phyloP scores from a whole-genome alignment of 2,888 invertebrate genomes.

The Spodoptera picta region DNA sequence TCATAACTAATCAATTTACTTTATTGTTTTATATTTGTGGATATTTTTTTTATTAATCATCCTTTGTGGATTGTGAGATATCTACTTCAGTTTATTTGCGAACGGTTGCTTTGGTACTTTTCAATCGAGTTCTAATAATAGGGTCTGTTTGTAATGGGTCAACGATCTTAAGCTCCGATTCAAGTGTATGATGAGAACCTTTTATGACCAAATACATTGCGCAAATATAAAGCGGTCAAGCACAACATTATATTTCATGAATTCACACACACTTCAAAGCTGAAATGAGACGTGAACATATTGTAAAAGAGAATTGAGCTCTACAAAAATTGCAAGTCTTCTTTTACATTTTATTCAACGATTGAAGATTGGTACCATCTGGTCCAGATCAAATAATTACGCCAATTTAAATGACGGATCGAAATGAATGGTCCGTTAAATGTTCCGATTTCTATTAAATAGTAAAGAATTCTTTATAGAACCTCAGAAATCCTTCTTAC shows the following conservation, averaged over 20 bases:
- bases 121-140: too few species aligned
- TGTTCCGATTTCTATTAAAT: slow-evolving; percentile 71
- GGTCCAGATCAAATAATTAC: slow-evolving; percentile 56
- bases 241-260: background rate
- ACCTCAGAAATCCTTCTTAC: slow-evolving; percentile 80
- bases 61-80: background rate
- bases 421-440: slow-evolving; percentile 55
- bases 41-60: background rate
- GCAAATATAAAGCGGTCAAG: background rate
- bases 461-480: slow-evolving; percentile 73
- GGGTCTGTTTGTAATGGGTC: too few species aligned
- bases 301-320: background rate
- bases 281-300: background rate
- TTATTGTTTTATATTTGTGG: slow-evolving; percentile 13
- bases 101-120: background rate
- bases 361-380: slow-evolving; percentile 45
- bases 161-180: too few species aligned
- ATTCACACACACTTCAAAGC: background rate
- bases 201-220: too few species aligned
- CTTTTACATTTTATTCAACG: slow-evolving; percentile 16
- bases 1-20: slow-evolving; percentile 16
- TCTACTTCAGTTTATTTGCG: background rate
- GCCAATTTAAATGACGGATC: slow-evolving; percentile 60
- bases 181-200: too few species aligned
- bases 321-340: background rate